phyloP scores from a whole-genome alignment of 2,797 vertebrate genomes.

The Pempheris klunzingeri region DNA sequence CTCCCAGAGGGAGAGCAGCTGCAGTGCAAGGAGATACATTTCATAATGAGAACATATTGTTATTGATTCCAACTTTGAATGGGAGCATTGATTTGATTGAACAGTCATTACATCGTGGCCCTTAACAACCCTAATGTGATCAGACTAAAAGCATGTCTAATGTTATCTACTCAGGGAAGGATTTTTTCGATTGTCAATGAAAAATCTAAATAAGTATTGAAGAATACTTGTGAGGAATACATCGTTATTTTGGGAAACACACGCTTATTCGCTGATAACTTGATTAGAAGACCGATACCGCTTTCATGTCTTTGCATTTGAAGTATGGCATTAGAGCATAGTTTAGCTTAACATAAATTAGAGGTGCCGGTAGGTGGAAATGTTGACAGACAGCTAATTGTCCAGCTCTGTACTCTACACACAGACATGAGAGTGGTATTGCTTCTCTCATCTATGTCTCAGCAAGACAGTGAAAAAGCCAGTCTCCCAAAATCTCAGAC shows the following conservation, averaged over 20 bases:
- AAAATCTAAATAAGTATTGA: no score
- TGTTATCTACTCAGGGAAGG: conserved; percentile 53
- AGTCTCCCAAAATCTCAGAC: not conserved
- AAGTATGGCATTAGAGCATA: not conserved
- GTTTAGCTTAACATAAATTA: conserved; percentile 16
- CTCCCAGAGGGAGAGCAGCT: conserved; percentile 66
- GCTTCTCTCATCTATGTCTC: not conserved
- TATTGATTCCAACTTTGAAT: conserved; percentile 84
- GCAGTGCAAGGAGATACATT: conserved; percentile 82
- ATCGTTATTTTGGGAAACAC: not conserved
- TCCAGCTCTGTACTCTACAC: not conserved
- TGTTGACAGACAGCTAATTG: not conserved
- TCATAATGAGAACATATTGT: conserved; percentile 84
- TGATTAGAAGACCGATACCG: not conserved
- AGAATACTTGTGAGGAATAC: conserved; percentile 1
- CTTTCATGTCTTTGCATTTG: not conserved
- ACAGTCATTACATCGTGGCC: conserved; percentile 77
- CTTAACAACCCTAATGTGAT: conserved; percentile 84
- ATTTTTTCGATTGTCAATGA: conserved; percentile 26
- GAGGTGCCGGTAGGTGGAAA: not conserved
- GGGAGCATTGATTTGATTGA: conserved; percentile 86
- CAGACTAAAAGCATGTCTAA: conserved; percentile 85
- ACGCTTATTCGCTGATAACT: not conserved
- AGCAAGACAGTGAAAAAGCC: no score
- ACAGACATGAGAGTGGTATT: not conserved